phyloP scores from a whole-genome alignment of 2,113 vertebrate species.

The Erythrolamprus reginae region DNA sequence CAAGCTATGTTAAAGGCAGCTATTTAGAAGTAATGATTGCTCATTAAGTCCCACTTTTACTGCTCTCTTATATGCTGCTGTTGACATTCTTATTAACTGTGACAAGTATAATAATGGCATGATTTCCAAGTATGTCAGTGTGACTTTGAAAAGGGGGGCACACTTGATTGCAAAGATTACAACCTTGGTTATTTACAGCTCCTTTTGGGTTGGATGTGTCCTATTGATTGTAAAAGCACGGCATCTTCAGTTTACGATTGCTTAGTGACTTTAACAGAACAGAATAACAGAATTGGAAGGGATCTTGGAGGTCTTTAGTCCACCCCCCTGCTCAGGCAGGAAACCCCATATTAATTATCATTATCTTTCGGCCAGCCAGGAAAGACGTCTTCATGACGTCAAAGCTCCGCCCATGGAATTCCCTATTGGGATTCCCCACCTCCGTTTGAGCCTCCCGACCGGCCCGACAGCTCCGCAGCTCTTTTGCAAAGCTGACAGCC shows the following conservation, averaged over 20 bases:
- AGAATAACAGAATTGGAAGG: too few species aligned
- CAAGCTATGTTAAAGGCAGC: conserved; percentile 40
- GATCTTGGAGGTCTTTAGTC: too few species aligned
- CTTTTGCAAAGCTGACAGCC: too few species aligned
- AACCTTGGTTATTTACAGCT: conserved; percentile 6
- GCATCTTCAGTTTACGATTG: not conserved
- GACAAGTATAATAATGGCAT: conserved; percentile 45
- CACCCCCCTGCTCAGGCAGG: too few species aligned
- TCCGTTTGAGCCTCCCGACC: too few species aligned
- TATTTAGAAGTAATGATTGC: conserved; percentile 48
- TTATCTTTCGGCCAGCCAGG: too few species aligned
- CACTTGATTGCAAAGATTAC: conserved; percentile 22
- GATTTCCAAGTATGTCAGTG: conserved; percentile 47
- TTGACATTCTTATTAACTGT: conserved; percentile 36
- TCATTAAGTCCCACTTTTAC: conserved; percentile 54
- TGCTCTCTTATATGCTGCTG: conserved; percentile 44
- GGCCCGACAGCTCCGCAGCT: too few species aligned
- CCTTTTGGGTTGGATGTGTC: not conserved
- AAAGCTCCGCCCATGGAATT: too few species aligned
- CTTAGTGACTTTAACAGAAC: not conserved
- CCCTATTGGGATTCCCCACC: too few species aligned
- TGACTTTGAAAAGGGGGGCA: conserved; percentile 37
- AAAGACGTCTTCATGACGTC: too few species aligned
- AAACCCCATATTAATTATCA: too few species aligned
- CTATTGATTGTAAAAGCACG: not conserved